A percentile compares a stretch with the other conserved stretches of the same genome.
Conservation (phyloP, 2,797 vertebrate species). For the Selene dorsalis region DNA sequence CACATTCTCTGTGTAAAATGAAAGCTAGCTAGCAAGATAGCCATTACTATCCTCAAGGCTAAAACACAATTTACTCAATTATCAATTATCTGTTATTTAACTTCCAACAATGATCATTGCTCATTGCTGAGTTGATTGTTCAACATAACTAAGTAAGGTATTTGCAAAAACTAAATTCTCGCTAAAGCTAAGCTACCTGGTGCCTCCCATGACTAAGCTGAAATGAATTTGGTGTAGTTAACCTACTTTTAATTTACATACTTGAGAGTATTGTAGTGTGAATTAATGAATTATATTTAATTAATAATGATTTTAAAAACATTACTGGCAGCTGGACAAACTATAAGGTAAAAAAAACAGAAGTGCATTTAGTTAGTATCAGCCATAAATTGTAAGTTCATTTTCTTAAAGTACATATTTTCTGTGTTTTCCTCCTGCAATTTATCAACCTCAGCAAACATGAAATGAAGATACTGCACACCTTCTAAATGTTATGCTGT, state of each 20-base stretch:
- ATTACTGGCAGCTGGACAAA: background rate
- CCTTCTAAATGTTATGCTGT: background rate
- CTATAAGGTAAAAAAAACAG: background rate
- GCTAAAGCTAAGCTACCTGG: background rate
- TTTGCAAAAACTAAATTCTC: background rate
- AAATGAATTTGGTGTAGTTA: background rate
- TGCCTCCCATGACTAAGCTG: too few species aligned
- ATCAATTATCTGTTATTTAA: background rate
- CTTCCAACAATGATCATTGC: background rate
- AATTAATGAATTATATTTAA: slow-evolving; percentile 5
- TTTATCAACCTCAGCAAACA: background rate
- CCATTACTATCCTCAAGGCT: background rate
- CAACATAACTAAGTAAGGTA: background rate
- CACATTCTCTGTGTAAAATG: background rate
- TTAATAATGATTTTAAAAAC: background rate
- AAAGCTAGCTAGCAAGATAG: slow-evolving; percentile 12
- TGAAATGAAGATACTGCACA: background rate
- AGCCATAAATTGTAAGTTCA: background rate
- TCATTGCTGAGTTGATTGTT: background rate
- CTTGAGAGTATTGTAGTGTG: background rate
- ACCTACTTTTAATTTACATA: background rate
- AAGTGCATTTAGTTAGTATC: slow-evolving; percentile 1
- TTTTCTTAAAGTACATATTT: background rate
- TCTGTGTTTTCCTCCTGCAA: background rate
- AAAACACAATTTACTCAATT: background rate